Evolutionary conservation across 2,113 vertebrate species (phyloP).

Genomic region (Tiliqua scincoides): DNA sequence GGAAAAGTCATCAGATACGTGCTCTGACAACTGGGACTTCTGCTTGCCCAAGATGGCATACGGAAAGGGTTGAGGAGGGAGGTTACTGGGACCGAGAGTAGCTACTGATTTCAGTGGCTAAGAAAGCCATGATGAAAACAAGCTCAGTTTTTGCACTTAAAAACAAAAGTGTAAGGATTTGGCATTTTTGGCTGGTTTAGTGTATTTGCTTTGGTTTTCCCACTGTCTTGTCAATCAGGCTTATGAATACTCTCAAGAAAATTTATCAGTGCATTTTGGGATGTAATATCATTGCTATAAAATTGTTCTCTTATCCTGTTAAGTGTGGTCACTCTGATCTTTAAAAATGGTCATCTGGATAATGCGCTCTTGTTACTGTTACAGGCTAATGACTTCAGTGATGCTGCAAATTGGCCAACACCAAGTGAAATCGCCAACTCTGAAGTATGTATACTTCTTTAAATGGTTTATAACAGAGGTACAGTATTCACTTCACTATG

Average conservation of each 20-base stretch:
- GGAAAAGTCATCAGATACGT: too few species aligned
- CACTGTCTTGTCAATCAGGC: background rate
- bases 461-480: background rate
- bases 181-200: background rate
- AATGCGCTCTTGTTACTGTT: constrained; percentile 48
- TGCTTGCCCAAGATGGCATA: too few species aligned
- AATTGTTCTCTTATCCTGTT: background rate
- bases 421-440: constrained; percentile 91
- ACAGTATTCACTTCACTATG: background rate
- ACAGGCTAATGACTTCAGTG: constrained; percentile 90
- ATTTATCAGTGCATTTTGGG: background rate
- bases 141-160: background rate
- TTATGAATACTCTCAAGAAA: background rate
- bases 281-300: background rate
- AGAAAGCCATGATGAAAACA: too few species aligned
- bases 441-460: constrained; percentile 79
- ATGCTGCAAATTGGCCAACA: constrained; percentile 95
- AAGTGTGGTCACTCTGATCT: background rate
- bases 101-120: too few species aligned
- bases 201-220: background rate
- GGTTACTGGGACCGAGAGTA: too few species aligned
- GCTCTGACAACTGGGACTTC: too few species aligned
- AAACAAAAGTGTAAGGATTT: background rate
- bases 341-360: constrained; percentile 17
- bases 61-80: too few species aligned